A percentile compares a stretch with the other conserved stretches of the same genome.
phyloP scores from a whole-genome alignment of 2,888 invertebrate species.

The Pandemis corylana region DNA sequence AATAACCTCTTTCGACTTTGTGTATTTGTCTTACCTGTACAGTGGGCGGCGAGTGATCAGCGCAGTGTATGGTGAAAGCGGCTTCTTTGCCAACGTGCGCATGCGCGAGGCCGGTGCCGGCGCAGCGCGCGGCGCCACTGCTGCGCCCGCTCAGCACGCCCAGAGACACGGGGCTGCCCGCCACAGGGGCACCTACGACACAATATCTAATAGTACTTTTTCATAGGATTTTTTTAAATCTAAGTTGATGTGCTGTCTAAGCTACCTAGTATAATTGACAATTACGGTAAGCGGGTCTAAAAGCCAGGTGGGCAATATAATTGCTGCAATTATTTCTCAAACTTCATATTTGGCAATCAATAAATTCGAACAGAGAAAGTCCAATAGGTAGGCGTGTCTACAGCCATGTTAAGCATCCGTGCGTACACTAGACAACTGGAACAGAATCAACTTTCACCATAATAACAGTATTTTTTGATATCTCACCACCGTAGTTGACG shows the following conservation, averaged over 20 bases:
- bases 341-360: no score
- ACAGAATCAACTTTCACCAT: no score
- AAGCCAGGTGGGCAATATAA: no score
- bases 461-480: neutral
- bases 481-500: slow-evolving; percentile 88
- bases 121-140: slow-evolving; percentile 83
- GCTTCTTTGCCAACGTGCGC: slow-evolving; percentile 90
- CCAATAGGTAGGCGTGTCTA: neutral
- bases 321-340: no score
- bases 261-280: no score
- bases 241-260: no score
- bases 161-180: slow-evolving; percentile 86
- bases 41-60: slow-evolving; percentile 84
- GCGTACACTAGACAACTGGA: neutral
- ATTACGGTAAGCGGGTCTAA: no score
- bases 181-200: slow-evolving; percentile 75
- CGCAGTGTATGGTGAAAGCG: slow-evolving; percentile 87
- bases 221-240: no score
- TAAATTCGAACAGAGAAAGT: neutral
- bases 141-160: slow-evolving; percentile 74
- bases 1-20: no score
- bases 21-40: slow-evolving; percentile 81
- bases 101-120: slow-evolving; percentile 88
- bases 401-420: neutral
- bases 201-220: neutral